These are phyloP conservation scores for Seriola dumerili DNA, from an alignment of 2,113 vertebrate species.

Conservation along the genomic window DNA sequence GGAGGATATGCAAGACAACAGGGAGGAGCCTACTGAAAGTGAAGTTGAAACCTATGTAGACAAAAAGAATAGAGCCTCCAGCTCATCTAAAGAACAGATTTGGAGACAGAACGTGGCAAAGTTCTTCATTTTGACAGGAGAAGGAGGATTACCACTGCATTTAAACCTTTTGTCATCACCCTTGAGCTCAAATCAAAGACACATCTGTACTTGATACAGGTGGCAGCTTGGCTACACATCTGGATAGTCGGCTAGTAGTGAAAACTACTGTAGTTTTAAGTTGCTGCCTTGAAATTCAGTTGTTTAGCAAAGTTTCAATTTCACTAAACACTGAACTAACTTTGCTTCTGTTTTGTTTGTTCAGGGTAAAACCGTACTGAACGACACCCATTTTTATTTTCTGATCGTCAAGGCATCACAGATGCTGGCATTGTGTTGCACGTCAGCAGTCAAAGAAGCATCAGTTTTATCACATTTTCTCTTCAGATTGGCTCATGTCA, in stretches of 20 bases:
- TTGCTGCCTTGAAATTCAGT: not conserved
- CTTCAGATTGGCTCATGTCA: too few relatives aligned
- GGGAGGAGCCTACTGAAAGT: not conserved
- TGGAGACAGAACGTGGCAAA: too few relatives aligned
- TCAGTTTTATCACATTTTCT: not conserved
- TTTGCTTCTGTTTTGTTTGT: too few relatives aligned
- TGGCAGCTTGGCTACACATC: not conserved
- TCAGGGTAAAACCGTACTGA: too few relatives aligned
- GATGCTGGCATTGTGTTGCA: too few relatives aligned
- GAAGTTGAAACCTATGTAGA: not conserved
- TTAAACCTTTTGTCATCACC: not conserved
- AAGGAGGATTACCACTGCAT: not conserved
- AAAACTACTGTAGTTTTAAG: not conserved
- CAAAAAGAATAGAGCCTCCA: not conserved
- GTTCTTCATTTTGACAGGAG: not conserved
- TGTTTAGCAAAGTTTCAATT: too few relatives aligned
- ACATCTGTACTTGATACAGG: not conserved
- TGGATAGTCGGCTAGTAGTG: not conserved
- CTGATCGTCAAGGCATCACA: not conserved
- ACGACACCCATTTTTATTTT: not conserved
- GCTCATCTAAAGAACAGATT: too few relatives aligned
- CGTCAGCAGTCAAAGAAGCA: not conserved
- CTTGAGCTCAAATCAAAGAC: not conserved
- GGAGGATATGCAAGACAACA: not conserved
- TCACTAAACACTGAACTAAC: too few relatives aligned